Base-by-base conservation (phyloP, 2,797 vertebrate species). In the Gymnoscopelus microlampas region DNA sequence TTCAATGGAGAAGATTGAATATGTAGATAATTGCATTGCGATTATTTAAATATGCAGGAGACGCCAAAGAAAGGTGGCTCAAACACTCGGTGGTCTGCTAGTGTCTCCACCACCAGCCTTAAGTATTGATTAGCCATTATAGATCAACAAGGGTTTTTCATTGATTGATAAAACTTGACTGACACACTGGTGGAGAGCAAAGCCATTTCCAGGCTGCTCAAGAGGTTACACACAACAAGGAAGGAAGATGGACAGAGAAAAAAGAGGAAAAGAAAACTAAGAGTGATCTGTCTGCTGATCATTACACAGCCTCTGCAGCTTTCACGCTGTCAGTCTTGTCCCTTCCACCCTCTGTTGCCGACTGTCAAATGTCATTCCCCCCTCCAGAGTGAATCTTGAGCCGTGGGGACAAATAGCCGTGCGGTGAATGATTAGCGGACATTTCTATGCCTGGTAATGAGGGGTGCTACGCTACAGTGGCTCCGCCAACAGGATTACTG, bases 371-470 rank as follows among this genome's bases (percentile, higher is more conserved):
- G 78, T 84, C 81, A 70, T 7, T 61, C 32, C 48, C 66, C 0
- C 64, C 74, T 68, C 68, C 56, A 56, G 76, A 85, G 85, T 63
- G 68, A 82, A 85, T 87, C 79, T 51, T 64, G 67, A 1, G 67
- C 81, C 85, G 78, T 49, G 74, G 85, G 53, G 89, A 92, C 88
- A 93, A 92, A 93, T 91, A 84, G 74, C 78, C 65, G 35, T 78
- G 84, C 71, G 50, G 81, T 71, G 78, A 91, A 88, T 90, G 91
- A 94, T 94, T 92, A 92, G 87, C 83, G 79, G 85, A 79, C 85
- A 87, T 89, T 88, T 90, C 87, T 87, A 86, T 86, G 88, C 85
- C 78, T 82, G 79, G 79, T 93, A 93, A 94, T 92, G 88, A 90
- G 80, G 67, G 74, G 70, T 57, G 87, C 83, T 82, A 87, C 67